Conservation (phyloP, 30 jellyfish, hydroid and myxozoan species). For the Morbakka virulenta region DNA sequence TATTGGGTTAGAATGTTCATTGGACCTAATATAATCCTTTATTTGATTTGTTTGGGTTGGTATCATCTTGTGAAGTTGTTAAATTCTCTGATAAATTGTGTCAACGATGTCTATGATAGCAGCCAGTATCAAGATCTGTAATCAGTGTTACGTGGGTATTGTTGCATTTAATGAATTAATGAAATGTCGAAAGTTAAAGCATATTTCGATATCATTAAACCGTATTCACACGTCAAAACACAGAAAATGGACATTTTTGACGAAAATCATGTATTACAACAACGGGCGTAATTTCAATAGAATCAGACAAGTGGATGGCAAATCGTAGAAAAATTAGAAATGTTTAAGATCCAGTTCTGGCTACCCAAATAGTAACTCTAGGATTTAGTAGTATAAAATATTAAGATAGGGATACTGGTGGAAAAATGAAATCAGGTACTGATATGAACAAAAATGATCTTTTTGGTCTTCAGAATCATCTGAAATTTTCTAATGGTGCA, state of each 20-base stretch:
- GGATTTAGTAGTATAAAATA: too few relatives aligned
- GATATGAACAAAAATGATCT: too few relatives aligned
- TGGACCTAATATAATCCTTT: background rate
- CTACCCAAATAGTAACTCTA: too few relatives aligned
- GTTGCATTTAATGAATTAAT: too few relatives aligned
- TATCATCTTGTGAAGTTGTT: too few relatives aligned
- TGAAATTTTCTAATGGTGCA: too few relatives aligned
- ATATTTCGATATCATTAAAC: conserved; percentile 10
- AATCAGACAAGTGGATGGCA: background rate
- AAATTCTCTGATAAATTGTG: conserved; percentile 10
- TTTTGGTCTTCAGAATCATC: too few relatives aligned
- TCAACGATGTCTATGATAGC: background rate
- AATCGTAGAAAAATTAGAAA: background rate
- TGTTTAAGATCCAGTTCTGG: conserved; percentile 15
- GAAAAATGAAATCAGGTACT: too few relatives aligned
- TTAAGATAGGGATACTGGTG: too few relatives aligned
- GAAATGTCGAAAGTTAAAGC: conserved; percentile 6
- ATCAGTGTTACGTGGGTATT: too few relatives aligned
- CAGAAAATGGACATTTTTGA: background rate
- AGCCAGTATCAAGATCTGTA: too few relatives aligned
- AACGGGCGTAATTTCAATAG: background rate
- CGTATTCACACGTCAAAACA: background rate
- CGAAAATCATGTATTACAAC: background rate
- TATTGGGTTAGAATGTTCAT: conserved; percentile 5
- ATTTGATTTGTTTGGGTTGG: background rate